Evolutionary conservation across 2,797 vertebrate genomes (phyloP), one percentile per base, ranked within the genome.

Genomic region (Myiothlypis chrysogaster): DNA sequence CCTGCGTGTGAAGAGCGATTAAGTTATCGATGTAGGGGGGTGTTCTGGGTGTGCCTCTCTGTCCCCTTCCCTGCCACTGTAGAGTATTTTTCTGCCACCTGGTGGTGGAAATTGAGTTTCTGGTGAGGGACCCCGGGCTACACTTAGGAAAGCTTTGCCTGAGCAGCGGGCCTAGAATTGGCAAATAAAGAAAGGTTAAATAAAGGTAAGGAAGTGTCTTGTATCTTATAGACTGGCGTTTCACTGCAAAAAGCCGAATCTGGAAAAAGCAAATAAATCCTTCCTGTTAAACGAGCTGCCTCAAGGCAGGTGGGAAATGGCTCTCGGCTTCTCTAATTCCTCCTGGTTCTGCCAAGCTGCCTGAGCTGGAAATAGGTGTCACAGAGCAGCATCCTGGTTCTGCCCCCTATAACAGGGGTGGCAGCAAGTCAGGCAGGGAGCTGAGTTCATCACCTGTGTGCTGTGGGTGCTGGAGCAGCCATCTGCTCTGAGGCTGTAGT

Each of bases 11-110:
- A 63, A 21, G 76, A 70, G n/a, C 10, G 1, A 10, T 13, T 4
- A 4, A 43, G 7, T 27, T 5, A 23, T 44, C 3, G 24, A n/a
- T 28, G 28, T 16, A 1, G 4, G 10, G 22, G 10, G 6, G 2
- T 3, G 39, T 81, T 18, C 12, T 12, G 22, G 7, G 5, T 27
- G 14, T 17, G 25, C 8, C 14, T 14, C 8, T 7, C 7, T 2
- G 2, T 5, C 2, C 5, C 5, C 17, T 35, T 79, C 39, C 37
- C 43, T 24, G 15, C 10, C 20, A 12, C 39, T 82, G 24, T 9
- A 3, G 34, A 3, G 79, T 75, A 14, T 61, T 89, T 81, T 66
- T 76, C 77, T 87, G 96, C 90, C 96, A 94, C 72, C 93, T 95
- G 60, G 59, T 77, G 95, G 95, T 55, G 34, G 37, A n/a, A 94